A percentile compares a stretch with the other conserved stretches of the same genome.
Conservation (phyloP, 2,797 vertebrate species). For the Spinibarbus caldwelli region DNA sequence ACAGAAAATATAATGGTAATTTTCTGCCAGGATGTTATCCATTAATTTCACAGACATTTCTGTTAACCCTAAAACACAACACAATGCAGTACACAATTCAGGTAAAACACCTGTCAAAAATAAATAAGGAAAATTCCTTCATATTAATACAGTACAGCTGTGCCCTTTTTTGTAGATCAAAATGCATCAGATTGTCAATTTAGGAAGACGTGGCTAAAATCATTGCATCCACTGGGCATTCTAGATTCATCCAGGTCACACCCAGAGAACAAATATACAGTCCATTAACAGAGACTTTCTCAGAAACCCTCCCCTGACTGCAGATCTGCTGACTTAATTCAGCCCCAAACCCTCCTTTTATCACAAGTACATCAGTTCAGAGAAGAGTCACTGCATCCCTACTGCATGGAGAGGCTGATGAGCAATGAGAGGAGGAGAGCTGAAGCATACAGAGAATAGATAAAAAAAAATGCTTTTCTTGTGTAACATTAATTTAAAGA, state of each 20-base stretch:
- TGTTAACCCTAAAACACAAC: neutral
- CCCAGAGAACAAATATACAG: slow-evolving; percentile 56
- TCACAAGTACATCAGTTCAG: slow-evolving; percentile 52
- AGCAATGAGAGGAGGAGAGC: neutral
- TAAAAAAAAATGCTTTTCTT: neutral
- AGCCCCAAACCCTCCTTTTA: slow-evolving; percentile 54
- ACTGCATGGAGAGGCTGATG: neutral
- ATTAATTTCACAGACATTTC: too few relatives aligned
- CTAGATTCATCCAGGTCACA: slow-evolving; percentile 25
- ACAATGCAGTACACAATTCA: neutral
- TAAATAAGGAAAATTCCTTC: neutral
- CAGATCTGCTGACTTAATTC: slow-evolving; percentile 43
- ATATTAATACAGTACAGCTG: neutral
- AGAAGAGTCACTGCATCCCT: slow-evolving; percentile 10
- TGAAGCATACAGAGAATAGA: neutral
- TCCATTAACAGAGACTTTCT: slow-evolving; percentile 51
- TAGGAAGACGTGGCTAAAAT: neutral
- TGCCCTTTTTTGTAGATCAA: neutral
- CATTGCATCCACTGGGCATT: neutral
- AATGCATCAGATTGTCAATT: neutral
- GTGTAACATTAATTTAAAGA: neutral
- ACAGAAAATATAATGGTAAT: too few relatives aligned
- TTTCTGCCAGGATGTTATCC: too few relatives aligned
- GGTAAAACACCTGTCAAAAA: too few relatives aligned
- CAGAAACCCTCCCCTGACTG: slow-evolving; percentile 48